Conservation (phyloP, 2,113 vertebrate species). For the Corythornis madagascariensis region DNA sequence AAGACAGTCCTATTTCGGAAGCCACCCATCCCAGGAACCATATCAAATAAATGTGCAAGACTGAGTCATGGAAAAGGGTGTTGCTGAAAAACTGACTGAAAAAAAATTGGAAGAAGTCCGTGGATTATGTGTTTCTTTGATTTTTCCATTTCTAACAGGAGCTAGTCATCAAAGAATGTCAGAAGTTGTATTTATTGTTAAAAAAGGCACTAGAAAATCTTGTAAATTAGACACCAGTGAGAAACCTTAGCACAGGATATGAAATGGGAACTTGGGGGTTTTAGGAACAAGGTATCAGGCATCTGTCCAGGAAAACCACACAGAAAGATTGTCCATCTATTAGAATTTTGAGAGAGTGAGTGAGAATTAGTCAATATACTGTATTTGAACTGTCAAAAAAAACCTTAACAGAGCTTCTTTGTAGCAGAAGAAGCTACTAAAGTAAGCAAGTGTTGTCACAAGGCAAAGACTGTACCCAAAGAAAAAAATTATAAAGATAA, state of each 20-base stretch:
- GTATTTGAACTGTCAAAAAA: constrained; percentile 9
- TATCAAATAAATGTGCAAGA: neutral
- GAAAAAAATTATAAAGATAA: neutral
- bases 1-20: neutral
- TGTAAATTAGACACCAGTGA: neutral
- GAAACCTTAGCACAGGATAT: neutral
- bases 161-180: neutral
- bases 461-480: neutral
- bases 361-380: neutral
- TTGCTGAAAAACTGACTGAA: neutral
- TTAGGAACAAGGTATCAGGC: neutral
- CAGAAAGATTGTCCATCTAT: neutral
- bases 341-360: neutral
- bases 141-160: neutral
- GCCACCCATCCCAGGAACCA: neutral
- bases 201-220: neutral
- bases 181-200: neutral
- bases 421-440: neutral
- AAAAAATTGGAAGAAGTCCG: neutral
- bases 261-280: neutral
- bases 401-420: neutral
- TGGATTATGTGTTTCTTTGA: neutral
- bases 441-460: neutral
- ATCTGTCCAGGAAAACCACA: neutral
- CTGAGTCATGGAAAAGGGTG: neutral